Evolutionary conservation across 2,113 vertebrate species (phyloP).

Genomic region (Bombycilla garrulus): DNA sequence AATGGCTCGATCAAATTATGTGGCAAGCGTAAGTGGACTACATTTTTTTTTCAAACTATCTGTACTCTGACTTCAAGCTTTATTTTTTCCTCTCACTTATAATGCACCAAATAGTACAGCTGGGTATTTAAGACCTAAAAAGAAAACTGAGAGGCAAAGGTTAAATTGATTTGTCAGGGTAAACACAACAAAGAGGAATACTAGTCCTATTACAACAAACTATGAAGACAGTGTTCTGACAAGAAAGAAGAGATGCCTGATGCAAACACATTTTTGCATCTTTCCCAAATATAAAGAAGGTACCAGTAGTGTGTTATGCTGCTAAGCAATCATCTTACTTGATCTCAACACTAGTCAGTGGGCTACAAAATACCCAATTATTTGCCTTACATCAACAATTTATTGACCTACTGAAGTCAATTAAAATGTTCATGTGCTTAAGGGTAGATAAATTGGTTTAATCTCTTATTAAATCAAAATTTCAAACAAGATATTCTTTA

Average conservation of each 20-base stretch:
- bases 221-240: background rate
- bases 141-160: background rate
- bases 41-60: background rate
- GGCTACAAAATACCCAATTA: background rate
- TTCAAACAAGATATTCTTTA: background rate
- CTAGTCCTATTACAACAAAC: background rate
- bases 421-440: background rate
- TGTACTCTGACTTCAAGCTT: background rate
- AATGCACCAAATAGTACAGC: background rate
- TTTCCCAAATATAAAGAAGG: background rate
- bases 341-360: background rate
- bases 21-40: background rate
- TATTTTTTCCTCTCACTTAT: background rate
- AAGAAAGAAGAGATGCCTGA: background rate
- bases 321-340: background rate
- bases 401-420: background rate
- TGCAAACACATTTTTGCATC: background rate
- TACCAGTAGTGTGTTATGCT: background rate
- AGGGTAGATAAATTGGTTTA: background rate
- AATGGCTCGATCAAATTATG: slow-evolving; percentile 9
- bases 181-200: background rate
- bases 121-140: background rate
- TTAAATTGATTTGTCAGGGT: background rate
- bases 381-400: background rate
- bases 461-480: background rate